Conservation (phyloP, 2,797 vertebrate genomes). For the Lacerta viridis region DNA sequence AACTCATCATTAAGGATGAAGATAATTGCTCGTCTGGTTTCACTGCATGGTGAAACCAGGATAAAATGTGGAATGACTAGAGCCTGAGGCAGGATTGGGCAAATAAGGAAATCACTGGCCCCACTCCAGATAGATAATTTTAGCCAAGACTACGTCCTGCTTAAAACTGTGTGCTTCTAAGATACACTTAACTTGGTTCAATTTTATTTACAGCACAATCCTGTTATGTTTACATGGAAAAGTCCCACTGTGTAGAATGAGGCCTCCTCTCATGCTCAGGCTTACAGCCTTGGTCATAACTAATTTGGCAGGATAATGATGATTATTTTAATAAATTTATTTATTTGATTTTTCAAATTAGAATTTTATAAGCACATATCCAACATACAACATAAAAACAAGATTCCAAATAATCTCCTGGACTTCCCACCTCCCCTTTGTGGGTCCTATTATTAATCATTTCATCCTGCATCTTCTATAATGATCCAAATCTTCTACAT, state of each 20-base stretch:
- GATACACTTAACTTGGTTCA: background rate
- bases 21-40: slow-evolving; percentile 1
- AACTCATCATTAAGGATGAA: background rate
- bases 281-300: background rate
- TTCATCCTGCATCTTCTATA: too few relatives aligned
- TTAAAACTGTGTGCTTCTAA: background rate
- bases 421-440: too few relatives aligned
- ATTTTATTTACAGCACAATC: background rate
- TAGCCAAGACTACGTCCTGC: background rate
- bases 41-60: background rate
- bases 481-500: too few relatives aligned
- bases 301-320: background rate
- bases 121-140: background rate
- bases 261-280: background rate
- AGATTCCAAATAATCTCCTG: too few relatives aligned
- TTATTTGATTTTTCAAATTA: too few relatives aligned
- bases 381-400: too few relatives aligned
- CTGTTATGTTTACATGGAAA: background rate
- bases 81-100: background rate
- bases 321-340: too few relatives aligned
- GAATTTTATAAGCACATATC: too few relatives aligned
- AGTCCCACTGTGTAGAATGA: too few relatives aligned
- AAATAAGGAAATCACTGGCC: background rate
- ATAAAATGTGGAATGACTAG: slow-evolving; percentile 1
- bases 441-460: too few relatives aligned